phyloP scores from a whole-genome alignment of 2,888 invertebrate genomes.

The Xiphydria camelus region DNA sequence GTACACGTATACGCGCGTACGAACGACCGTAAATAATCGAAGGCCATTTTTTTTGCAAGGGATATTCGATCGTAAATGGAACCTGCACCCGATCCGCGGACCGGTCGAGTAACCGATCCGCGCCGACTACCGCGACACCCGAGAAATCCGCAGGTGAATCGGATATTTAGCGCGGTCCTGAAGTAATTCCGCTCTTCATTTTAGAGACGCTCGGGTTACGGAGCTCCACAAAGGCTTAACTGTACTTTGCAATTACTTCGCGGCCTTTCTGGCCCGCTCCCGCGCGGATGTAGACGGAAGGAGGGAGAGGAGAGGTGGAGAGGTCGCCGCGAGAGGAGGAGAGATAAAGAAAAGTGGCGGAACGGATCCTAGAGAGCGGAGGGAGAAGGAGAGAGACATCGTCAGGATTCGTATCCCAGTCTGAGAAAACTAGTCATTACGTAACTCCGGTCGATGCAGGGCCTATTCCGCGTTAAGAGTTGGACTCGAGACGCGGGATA shows the following conservation, averaged over 20 bases:
- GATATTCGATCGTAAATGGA: too few species aligned
- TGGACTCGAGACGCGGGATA: conserved; percentile 9
- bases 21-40: too few species aligned
- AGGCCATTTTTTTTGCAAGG: too few species aligned
- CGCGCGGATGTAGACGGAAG: too few species aligned
- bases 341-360: not conserved
- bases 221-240: conserved; percentile 32
- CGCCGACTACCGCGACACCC: too few species aligned
- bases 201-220: not conserved
- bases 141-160: too few species aligned
- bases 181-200: not conserved
- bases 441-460: conserved; percentile 32
- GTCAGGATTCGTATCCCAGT: conserved; percentile 26
- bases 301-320: conserved; percentile 2
- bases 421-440: conserved; percentile 32
- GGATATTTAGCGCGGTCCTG: too few species aligned
- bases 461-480: conserved; percentile 12
- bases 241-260: conserved; percentile 31
- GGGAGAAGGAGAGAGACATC: conserved; percentile 14
- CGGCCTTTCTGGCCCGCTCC: conserved; percentile 18
- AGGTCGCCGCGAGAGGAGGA: conserved; percentile 14
- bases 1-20: too few species aligned
- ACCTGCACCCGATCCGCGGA: too few species aligned
- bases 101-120: too few species aligned
- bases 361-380: not conserved